Percentiles rank a stretch among this genome's conserved stretches.
phyloP scores from a whole-genome alignment of 2,113 vertebrate genomes.

The Cebidichthys violaceus region DNA sequence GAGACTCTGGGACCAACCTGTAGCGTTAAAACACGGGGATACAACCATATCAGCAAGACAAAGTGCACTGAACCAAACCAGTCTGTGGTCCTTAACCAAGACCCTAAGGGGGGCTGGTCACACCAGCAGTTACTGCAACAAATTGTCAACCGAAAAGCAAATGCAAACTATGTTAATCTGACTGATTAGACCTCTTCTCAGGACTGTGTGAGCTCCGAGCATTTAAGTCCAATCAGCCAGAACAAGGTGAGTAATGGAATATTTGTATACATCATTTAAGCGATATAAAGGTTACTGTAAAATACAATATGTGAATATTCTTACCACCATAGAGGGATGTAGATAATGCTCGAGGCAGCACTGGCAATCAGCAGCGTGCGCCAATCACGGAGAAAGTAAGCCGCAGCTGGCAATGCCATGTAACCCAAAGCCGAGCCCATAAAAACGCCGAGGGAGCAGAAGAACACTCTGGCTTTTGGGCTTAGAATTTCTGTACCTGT shows the following conservation, averaged over 20 bases:
- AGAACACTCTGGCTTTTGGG: constrained; percentile 85
- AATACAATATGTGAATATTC: constrained; percentile 54
- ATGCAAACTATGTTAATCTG: no score
- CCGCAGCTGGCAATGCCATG: constrained; percentile 88
- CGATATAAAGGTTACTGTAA: neutral
- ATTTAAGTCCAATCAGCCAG: no score
- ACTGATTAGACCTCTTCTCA: neutral
- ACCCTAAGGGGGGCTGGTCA: neutral
- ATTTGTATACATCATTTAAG: neutral
- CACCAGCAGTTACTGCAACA: neutral
- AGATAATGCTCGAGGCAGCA: constrained; percentile 85
- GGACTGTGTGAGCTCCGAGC: no score
- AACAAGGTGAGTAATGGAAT: no score
- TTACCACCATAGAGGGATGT: constrained; percentile 90
- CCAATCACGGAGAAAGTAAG: constrained; percentile 90
- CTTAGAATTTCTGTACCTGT: constrained; percentile 89
- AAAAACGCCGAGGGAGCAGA: constrained; percentile 89
- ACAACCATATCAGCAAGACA: neutral
- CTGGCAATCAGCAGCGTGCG: constrained; percentile 85
- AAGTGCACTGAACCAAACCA: neutral
- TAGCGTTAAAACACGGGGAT: neutral
- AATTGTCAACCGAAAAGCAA: neutral
- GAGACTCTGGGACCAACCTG: constrained; percentile 93
- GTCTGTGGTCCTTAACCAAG: neutral
- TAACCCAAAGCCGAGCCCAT: constrained; percentile 89